Evolutionary conservation across 2,113 vertebrate genomes (phyloP), one percentile per base, ranked within the genome.

Genomic region (Scomber colias): DNA sequence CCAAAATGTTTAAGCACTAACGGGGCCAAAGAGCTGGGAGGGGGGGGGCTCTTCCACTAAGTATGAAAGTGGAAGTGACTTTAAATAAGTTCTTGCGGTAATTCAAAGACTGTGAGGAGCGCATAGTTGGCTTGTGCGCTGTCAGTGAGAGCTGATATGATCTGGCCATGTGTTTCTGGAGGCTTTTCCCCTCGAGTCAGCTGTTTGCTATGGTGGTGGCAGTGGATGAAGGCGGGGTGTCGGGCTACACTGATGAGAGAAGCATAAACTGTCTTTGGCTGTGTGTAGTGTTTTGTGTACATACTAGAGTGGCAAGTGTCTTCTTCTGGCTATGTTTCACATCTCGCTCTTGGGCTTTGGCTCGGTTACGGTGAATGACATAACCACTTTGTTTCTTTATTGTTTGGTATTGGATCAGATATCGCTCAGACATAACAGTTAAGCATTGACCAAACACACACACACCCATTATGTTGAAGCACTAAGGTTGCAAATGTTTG

Each of bases 161-260:
- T 75, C 67, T 40, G n/a, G 3, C 16, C 1, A 0, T 67, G 65
- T 76, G 66, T 67, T 68, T 66, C 64, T 57, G 45, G 14, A 40
- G 12, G 12, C 40, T 48, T 77, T 77, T 68, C 61, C 63, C 71
- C 44, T 77, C 10, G 16, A 77, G 62, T 85, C 88, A 87, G 82
- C 72, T 67, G 80, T 85, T 80, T 68, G 62, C 5, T 21, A 15
- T 19, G 12, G 46, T 35, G 5, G 21, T 14, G 40, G 45, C 11
- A 56, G 24, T 50, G 44, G 35, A 9, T 2, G 35, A 40, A 7
- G 8, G 35, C 3, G 40, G 44, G 27, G 9, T 9, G 57, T 68
- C 35, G 0, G 27, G 55, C 15, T 51, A n/a, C 12, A 45, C 44
- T 2, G 31, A 66, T 27, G 66, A 79, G 75, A 49, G 83, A 66